A percentile compares a stretch with the other conserved stretches of the same genome.
These are phyloP conservation scores for Tychaedon coryphoeus DNA, from an alignment of 2,113 vertebrate genomes.

Conservation along the genomic window DNA sequence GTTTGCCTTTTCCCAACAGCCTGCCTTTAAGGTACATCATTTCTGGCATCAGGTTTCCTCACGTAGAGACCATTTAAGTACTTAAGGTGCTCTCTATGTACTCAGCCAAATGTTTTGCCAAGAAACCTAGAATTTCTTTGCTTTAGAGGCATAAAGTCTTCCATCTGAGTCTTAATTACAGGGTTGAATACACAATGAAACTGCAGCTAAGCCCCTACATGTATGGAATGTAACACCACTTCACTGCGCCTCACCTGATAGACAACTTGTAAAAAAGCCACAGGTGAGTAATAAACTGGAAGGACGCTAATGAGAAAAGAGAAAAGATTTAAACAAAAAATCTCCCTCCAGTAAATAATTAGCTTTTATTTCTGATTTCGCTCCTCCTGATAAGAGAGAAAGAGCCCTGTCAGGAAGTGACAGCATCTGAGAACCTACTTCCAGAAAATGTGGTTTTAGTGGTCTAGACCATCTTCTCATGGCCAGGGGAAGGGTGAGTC, in stretches of 20 bases:
- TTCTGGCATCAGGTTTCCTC: conserved; percentile 60
- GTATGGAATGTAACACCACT: conserved; percentile 73
- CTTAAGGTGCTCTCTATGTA: conserved; percentile 59
- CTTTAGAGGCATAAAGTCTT: conserved; percentile 70
- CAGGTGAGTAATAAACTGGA: conserved; percentile 53
- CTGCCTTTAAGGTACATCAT: conserved; percentile 62
- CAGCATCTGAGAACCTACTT: background rate
- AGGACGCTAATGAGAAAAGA: conserved; percentile 44
- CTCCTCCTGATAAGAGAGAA: conserved; percentile 17
- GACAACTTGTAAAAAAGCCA: conserved; percentile 63
- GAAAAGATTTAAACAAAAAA: background rate
- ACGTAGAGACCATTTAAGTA: conserved; percentile 61
- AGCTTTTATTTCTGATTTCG: background rate
- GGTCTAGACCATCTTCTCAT: conserved; percentile 5
- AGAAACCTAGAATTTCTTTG: conserved; percentile 69
- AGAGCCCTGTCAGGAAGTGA: conserved; percentile 30
- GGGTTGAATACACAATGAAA: conserved; percentile 74
- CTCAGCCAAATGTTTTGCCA: conserved; percentile 63
- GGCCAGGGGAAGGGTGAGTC: background rate
- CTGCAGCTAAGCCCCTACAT: conserved; percentile 70
- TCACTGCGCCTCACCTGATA: conserved; percentile 61
- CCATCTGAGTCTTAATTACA: conserved; percentile 72
- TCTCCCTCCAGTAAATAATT: conserved; percentile 34
- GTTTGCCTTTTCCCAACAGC: conserved; percentile 54
- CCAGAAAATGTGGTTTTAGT: conserved; percentile 38